Conservation (phyloP, 2,888 invertebrate species). For the Teleiodes luculella region DNA sequence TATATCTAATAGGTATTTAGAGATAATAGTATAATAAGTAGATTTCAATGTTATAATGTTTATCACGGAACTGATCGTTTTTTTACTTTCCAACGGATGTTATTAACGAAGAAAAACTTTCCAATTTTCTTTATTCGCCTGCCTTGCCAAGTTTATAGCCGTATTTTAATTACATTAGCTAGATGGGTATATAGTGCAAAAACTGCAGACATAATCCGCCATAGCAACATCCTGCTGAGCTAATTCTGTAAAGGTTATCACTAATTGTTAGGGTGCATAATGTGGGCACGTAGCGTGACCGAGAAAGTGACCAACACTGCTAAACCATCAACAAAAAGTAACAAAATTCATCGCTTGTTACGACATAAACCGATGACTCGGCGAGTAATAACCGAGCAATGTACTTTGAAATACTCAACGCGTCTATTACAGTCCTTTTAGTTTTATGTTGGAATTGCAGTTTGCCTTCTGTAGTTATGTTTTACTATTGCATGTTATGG, state of each 20-base stretch:
- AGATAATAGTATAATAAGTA: no score
- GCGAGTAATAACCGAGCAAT: neutral
- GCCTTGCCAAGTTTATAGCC: neutral
- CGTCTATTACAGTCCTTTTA: neutral
- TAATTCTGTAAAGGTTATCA: conserved; percentile 42
- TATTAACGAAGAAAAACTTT: neutral
- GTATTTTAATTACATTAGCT: neutral
- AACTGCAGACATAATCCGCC: conserved; percentile 16
- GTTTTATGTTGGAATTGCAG: neutral
- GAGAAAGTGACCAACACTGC: neutral
- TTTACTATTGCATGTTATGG: neutral
- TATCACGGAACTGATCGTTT: no score
- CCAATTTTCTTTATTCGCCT: neutral
- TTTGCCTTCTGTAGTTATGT: neutral
- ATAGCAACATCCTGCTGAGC: conserved; percentile 16
- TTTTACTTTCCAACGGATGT: no score
- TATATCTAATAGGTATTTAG: no score
- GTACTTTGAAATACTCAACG: neutral
- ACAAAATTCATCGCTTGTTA: neutral
- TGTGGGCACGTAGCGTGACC: conserved; percentile 40
- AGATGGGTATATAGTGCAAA: conserved; percentile 4
- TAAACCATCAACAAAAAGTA: neutral
- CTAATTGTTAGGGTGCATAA: conserved; percentile 53
- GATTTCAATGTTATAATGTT: no score
- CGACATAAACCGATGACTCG: neutral